Conservation (phyloP, 2,113 vertebrate genomes). For the Pseudorectes ferrugineus region DNA sequence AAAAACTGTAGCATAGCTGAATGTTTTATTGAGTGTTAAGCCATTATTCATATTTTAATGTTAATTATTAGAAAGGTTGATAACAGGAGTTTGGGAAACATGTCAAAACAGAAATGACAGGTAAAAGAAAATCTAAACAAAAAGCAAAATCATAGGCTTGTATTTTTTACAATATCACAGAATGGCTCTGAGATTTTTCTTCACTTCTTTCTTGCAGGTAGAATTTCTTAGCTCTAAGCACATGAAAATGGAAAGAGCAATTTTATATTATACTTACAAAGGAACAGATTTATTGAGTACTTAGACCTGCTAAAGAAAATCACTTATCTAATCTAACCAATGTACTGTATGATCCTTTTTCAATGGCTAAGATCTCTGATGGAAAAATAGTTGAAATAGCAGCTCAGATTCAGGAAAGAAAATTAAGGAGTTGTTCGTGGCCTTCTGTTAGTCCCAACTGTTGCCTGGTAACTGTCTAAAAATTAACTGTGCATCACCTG, state of each 20-base stretch:
- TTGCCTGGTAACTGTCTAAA: conserved; percentile 63
- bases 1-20: neutral
- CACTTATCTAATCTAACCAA: neutral
- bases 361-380: neutral
- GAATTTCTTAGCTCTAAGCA: neutral
- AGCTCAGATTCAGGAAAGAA: neutral
- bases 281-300: neutral
- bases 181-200: neutral
- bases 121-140: conserved; percentile 30
- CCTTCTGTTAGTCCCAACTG: conserved; percentile 37
- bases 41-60: neutral
- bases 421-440: neutral
- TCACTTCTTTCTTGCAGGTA: neutral
- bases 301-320: neutral
- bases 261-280: neutral
- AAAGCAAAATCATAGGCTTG: neutral
- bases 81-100: conserved; percentile 3
- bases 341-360: neutral
- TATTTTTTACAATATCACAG: neutral
- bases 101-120: conserved; percentile 8
- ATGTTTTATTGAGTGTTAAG: conserved; percentile 1
- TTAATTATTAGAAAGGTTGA: neutral
- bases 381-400: conserved; percentile 5
- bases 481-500: conserved; percentile 44
- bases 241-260: neutral